These are phyloP conservation scores for Clarias magur DNA, from an alignment of 2,113 vertebrate genomes.

Conservation along the genomic window DNA sequence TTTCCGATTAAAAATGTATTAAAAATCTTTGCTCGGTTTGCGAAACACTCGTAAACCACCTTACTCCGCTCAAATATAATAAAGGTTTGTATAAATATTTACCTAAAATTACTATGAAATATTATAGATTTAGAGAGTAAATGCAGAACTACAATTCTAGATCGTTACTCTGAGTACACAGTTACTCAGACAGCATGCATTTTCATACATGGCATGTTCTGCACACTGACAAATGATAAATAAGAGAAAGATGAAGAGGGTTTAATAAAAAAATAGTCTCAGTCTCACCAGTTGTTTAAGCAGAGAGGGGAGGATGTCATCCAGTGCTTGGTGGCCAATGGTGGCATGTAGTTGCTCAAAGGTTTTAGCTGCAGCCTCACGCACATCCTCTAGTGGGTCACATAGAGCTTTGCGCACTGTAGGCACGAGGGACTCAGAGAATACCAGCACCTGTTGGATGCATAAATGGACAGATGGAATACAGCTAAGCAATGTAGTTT, in stretches of 20 bases:
- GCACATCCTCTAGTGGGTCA: constrained; percentile 93
- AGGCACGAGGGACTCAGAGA: constrained; percentile 94
- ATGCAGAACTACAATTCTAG: too few relatives aligned
- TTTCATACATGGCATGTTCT: not conserved
- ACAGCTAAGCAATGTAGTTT: not conserved
- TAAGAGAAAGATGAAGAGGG: not conserved
- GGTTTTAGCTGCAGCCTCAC: constrained; percentile 96
- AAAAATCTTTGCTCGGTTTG: too few relatives aligned
- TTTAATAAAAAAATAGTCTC: not conserved
- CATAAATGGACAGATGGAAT: constrained; percentile 6
- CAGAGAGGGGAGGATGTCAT: constrained; percentile 92
- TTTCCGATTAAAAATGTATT: too few relatives aligned
- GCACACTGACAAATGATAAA: not conserved
- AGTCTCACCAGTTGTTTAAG: constrained; percentile 91
- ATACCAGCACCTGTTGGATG: constrained; percentile 85
- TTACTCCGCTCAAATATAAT: too few relatives aligned
- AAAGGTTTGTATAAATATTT: too few relatives aligned
- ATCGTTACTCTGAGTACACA: too few relatives aligned
- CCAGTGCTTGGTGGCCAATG: constrained; percentile 94
- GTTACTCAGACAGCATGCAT: not conserved
- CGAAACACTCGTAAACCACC: too few relatives aligned
- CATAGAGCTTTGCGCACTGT: constrained; percentile 94
- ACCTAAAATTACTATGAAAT: too few relatives aligned
- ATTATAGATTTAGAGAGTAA: too few relatives aligned
- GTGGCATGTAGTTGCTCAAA: constrained; percentile 98